Evolutionary conservation across 2,113 vertebrate genomes (phyloP).

Genomic region (Zosterops borbonicus): DNA sequence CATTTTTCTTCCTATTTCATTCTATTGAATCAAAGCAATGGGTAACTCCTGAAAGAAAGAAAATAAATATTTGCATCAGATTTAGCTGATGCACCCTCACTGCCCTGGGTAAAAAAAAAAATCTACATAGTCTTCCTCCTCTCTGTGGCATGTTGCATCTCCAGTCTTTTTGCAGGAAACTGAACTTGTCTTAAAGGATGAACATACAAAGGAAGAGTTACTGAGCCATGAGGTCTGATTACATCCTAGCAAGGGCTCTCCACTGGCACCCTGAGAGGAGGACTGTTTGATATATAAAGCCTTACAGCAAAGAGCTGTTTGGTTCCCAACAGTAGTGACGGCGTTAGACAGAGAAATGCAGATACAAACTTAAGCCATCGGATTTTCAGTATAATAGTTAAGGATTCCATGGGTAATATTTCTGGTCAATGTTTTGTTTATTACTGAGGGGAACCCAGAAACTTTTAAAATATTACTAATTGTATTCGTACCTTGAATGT

Average conservation of each 20-base stretch:
- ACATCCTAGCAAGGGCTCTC: background rate
- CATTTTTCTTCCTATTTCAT: background rate
- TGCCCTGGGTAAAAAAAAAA: no score
- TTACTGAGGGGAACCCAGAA: background rate
- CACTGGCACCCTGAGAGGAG: background rate
- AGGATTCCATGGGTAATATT: background rate
- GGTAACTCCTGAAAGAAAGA: background rate
- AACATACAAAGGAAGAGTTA: background rate
- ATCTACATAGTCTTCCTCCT: no score
- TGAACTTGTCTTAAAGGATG: background rate
- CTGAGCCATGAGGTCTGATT: background rate
- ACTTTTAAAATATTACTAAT: background rate
- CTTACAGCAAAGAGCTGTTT: background rate
- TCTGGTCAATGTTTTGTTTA: background rate
- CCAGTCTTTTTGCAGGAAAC: no score
- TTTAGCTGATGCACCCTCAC: background rate
- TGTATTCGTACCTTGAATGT: background rate
- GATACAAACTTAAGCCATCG: background rate
- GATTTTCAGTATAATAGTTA: background rate
- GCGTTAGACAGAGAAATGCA: background rate
- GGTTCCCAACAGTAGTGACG: background rate
- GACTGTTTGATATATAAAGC: background rate
- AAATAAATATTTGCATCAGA: background rate
- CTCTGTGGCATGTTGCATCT: no score
- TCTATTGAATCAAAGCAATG: background rate